Conservation (phyloP, 2,113 vertebrate species). For the Gymnorhina tibicen region DNA sequence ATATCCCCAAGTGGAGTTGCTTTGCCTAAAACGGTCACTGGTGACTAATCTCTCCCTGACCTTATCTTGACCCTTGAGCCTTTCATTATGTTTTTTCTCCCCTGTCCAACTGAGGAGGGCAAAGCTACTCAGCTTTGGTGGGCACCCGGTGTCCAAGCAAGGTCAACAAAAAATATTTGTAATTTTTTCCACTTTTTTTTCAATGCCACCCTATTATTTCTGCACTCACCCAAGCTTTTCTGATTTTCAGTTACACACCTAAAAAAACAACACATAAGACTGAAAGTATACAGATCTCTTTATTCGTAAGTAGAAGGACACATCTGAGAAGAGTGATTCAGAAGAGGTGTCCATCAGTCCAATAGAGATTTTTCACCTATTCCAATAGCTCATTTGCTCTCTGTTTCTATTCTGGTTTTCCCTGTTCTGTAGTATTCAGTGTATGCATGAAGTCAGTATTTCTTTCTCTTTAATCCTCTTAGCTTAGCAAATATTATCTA, state of each 20-base stretch:
- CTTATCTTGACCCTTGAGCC: not conserved
- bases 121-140: not conserved
- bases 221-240: not conserved
- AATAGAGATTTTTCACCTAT: not conserved
- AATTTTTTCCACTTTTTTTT: not conserved
- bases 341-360: not conserved
- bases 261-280: not conserved
- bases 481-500: not conserved
- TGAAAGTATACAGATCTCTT: not conserved
- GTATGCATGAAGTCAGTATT: not conserved
- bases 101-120: not conserved
- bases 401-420: not conserved
- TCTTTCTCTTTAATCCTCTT: not conserved
- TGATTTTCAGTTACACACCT: not conserved
- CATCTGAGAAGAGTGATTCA: not conserved
- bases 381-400: not conserved
- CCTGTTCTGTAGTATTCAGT: not conserved
- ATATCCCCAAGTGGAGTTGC: not conserved
- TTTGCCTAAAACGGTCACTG: not conserved
- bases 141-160: accelerated
- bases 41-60: not conserved
- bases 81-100: not conserved
- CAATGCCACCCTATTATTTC: not conserved
- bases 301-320: not conserved
- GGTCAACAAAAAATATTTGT: not conserved